Evolutionary conservation across 2,888 invertebrate genomes (phyloP), one percentile per base, ranked within the genome.

Genomic region (Dione juno): DNA sequence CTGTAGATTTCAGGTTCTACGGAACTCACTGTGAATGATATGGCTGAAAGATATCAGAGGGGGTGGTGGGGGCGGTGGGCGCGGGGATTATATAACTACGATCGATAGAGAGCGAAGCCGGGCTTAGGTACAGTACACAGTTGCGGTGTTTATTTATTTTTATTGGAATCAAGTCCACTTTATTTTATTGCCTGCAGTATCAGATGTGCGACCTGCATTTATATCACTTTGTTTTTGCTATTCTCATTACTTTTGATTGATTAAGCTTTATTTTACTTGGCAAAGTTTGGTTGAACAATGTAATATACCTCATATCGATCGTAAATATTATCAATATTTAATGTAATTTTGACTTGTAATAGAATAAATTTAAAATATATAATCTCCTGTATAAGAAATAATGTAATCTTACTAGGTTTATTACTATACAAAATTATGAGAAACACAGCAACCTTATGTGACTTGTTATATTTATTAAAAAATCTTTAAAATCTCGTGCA

Each of bases 41-140:
- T 80, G 80, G 79, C 74, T 74, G 81, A 79, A 84, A 82, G 83
- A 82, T 81, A 80, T 79, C 79, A 74, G 75, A 57, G 79, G 78
- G 79, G 80, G 70, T 2, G 28, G 28, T 28, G 2, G 28, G 28
- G 2, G 75, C 37, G 73, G 75, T 72, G 66, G 70, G 72, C 77
- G 72, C 73, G 74, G 78, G 81, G 79, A 84, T 92, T 92, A 90
- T 82, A 87, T 90, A 92, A 92, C 86, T 78, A 52, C 77, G 90
- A 90, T 91, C 92, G 89, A 92, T 92, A 90, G 79, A 67, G 84
- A 82, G 82, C 82, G 83, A 82, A 79, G 78, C 75, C 75, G 71
- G 67, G 75, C 80, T 80, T 82, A 83, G 82, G 81, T 78, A 77
- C 80, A 82, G 81, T 82, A 75, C 84, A 88, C 78, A 79, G 71